Conservation (phyloP, 2,888 invertebrate genomes). For the Schizotus pectinicornis region DNA sequence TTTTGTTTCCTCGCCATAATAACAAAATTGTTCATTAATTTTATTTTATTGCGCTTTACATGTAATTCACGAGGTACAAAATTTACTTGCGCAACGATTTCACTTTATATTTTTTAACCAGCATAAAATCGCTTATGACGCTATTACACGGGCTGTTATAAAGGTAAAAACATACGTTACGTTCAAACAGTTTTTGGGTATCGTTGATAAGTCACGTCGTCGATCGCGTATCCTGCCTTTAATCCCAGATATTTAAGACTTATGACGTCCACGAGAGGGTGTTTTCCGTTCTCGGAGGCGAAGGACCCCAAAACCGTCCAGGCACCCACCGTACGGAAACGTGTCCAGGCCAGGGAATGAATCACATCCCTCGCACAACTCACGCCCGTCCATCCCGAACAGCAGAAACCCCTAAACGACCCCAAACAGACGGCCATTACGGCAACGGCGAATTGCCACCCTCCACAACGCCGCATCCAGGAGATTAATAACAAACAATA, state of each 20-base stretch:
- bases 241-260: not conserved
- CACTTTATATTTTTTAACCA: too few relatives aligned
- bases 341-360: slow-evolving; percentile 41
- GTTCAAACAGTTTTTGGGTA: too few relatives aligned
- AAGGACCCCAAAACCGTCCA: slow-evolving; percentile 3
- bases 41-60: too few relatives aligned
- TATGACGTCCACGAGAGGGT: not conserved
- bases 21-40: too few relatives aligned
- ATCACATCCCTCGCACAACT: slow-evolving; percentile 39
- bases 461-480: slow-evolving; percentile 28
- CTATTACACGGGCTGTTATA: too few relatives aligned
- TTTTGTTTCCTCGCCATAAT: too few relatives aligned
- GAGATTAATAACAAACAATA: slow-evolving; percentile 44
- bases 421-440: slow-evolving; percentile 40
- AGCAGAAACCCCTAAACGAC: slow-evolving; percentile 39
- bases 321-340: slow-evolving; percentile 14
- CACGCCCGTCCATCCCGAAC: slow-evolving; percentile 40
- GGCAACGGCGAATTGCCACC: slow-evolving; percentile 30
- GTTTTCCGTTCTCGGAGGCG: not conserved
- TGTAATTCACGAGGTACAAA: too few relatives aligned
- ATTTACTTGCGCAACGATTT: too few relatives aligned
- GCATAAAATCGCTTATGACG: too few relatives aligned
- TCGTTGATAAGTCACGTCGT: not conserved
- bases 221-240: not conserved
- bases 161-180: too few relatives aligned